Base-by-base conservation (phyloP, 2,113 vertebrate species). In the Catharus minimus region DNA sequence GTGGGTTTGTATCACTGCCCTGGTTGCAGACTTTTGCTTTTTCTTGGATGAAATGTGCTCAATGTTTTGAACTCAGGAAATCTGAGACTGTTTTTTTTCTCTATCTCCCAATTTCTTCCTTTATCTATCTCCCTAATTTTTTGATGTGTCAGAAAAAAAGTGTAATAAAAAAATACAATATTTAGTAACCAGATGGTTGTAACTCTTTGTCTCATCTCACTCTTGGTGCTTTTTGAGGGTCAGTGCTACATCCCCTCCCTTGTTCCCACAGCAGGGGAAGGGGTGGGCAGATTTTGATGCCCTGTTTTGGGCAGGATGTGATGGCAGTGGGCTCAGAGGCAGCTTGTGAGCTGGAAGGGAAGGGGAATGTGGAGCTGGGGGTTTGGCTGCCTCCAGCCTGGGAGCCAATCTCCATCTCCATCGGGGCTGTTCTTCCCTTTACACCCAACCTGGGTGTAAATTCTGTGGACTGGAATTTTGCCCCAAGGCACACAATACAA, bases 391-490 rank as follows among this genome's bases (percentile, higher is more conserved):
- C 49, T 26, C 11, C 49, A 46, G 52, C 56, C 11, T 19, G 66
- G 32, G 49, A 56, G 23, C 41, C 7, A 6, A 3, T 87, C 57
- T 89, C 30, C 4, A 3, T 56, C 57, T 44, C 44, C 32, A 17
- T 19, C 28, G 1, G 5, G 44, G 7, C n/a, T 86, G 65, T 21
- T 94, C 65, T 85, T 52, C 60, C 28, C 60, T 88, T 71, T 16
- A 57, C 13, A 2, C 49, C 36, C 43, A 32, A 27, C 44, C 56
- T 21, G 78, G n/a, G 43, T 74, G 53, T 86, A 80, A 71, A 17
- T 76, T 80, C 60, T 33, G 23, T 41, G 41, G 77, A 52, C 65
- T 94, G 83, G 66, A 93, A 78, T 86, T 84, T 84, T 92, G 53
- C 74, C 86, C 15, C 78, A 20, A 38, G 77, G 73, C 1, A 2